phyloP scores from a whole-genome alignment of 2,888 invertebrate genomes.

The Eudasyphora cyanicolor region DNA sequence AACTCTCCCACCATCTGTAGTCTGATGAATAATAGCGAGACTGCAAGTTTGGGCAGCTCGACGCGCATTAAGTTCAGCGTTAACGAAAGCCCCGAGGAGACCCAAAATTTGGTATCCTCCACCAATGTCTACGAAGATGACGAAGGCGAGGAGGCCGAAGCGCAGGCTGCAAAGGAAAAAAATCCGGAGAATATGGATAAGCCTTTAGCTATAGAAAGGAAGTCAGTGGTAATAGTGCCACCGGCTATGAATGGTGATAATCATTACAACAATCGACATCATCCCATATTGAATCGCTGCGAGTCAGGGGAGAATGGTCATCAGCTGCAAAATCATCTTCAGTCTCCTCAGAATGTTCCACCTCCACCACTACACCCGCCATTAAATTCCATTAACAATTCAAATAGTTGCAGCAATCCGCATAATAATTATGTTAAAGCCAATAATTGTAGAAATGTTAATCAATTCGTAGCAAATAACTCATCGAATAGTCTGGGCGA shows the following conservation, averaged over 20 bases:
- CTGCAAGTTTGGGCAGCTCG: slow-evolving; percentile 68
- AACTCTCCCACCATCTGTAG: slow-evolving; percentile 74
- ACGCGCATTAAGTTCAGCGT: slow-evolving; percentile 71
- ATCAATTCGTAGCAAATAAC: slow-evolving; percentile 71
- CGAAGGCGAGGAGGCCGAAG: slow-evolving; percentile 37
- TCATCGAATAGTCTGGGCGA: slow-evolving; percentile 62
- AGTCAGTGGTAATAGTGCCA: not conserved
- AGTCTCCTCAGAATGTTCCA: not conserved
- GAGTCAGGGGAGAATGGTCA: not conserved
- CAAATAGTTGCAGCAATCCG: slow-evolving; percentile 49
- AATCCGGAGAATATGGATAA: not conserved
- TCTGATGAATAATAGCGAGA: slow-evolving; percentile 69
- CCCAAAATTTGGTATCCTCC: slow-evolving; percentile 51
- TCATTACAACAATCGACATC: slow-evolving; percentile 16
- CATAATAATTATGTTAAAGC: slow-evolving; percentile 73
- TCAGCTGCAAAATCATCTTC: not conserved
- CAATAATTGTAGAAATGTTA: slow-evolving; percentile 76
- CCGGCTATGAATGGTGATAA: slow-evolving; percentile 35
- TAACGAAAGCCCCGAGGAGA: slow-evolving; percentile 53
- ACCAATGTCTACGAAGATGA: slow-evolving; percentile 38
- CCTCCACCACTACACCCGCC: not conserved
- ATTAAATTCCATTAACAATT: slow-evolving; percentile 4
- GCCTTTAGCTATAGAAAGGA: not conserved
- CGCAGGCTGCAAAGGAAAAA: not conserved
- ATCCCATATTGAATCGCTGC: not conserved